phyloP scores from a whole-genome alignment of 2,797 vertebrate genomes.

The Coregonus suidteri region DNA sequence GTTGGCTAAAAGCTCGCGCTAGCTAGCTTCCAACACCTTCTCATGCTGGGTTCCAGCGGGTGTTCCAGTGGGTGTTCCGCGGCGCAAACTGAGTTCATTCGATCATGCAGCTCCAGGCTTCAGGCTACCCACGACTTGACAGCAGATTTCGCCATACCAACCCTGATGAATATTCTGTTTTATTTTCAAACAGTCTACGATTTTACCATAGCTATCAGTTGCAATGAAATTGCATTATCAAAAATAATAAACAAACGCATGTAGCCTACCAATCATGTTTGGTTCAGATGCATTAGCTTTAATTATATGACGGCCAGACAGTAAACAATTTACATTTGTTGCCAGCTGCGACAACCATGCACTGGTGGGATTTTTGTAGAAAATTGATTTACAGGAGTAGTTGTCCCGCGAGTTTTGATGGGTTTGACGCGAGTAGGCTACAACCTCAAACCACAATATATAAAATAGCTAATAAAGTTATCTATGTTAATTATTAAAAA shows the following conservation, averaged over 20 bases:
- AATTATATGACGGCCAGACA: neutral
- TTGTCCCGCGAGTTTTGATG: too few relatives aligned
- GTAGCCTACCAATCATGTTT: neutral
- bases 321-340: neutral
- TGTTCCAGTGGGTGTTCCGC: neutral
- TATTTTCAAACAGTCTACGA: neutral
- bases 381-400: too few relatives aligned
- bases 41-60: neutral
- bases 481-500: too few relatives aligned
- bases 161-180: slow-evolving; percentile 24
- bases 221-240: neutral
- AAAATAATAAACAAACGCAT: neutral
- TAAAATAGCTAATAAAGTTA: too few relatives aligned
- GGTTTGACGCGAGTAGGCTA: too few relatives aligned
- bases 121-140: slow-evolving; percentile 47
- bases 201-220: neutral
- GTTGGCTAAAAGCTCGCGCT: neutral
- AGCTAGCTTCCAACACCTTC: neutral
- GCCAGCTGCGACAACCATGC: neutral
- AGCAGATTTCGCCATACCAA: slow-evolving; percentile 48
- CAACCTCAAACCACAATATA: too few relatives aligned
- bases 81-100: neutral
- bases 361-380: neutral
- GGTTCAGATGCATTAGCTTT: neutral
- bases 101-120: slow-evolving; percentile 21